Evolutionary conservation across 2,113 vertebrate genomes (phyloP).

Genomic region (Pelecanoides urinatrix): DNA sequence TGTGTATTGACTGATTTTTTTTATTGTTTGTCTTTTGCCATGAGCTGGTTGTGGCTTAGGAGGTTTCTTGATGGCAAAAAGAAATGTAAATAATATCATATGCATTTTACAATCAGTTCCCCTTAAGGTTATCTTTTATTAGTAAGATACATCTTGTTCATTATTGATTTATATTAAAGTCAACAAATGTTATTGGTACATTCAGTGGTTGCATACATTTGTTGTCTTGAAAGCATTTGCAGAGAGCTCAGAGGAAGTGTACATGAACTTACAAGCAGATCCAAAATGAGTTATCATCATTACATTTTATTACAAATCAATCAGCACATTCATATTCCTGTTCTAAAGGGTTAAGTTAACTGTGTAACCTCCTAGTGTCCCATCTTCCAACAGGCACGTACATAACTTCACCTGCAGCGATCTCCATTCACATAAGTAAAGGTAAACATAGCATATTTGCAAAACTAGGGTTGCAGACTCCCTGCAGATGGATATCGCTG

Average conservation of each 20-base stretch:
- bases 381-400: not conserved
- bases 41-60: slow-evolving; percentile 71
- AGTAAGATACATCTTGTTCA: slow-evolving; percentile 61
- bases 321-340: not conserved
- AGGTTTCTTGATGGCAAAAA: slow-evolving; percentile 67
- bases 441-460: not conserved
- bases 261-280: slow-evolving; percentile 26
- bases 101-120: slow-evolving; percentile 69
- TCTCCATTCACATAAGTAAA: not conserved
- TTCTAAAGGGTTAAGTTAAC: not conserved
- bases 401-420: not conserved
- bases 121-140: slow-evolving; percentile 65
- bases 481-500: not conserved
- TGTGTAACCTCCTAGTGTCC: not conserved
- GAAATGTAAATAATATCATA: slow-evolving; percentile 72
- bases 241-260: slow-evolving; percentile 36
- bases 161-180: slow-evolving; percentile 68
- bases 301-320: slow-evolving; percentile 46
- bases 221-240: slow-evolving; percentile 54
- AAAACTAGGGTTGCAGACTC: not conserved
- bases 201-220: slow-evolving; percentile 66
- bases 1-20: slow-evolving; percentile 50
- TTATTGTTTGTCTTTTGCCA: slow-evolving; percentile 48
- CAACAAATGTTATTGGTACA: slow-evolving; percentile 53
- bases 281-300: not conserved